Evolutionary conservation across 1,140 invertebrate species (phyloP), one percentile per base, ranked within the genome.

Genomic region (Andrena cerasifolii): DNA sequence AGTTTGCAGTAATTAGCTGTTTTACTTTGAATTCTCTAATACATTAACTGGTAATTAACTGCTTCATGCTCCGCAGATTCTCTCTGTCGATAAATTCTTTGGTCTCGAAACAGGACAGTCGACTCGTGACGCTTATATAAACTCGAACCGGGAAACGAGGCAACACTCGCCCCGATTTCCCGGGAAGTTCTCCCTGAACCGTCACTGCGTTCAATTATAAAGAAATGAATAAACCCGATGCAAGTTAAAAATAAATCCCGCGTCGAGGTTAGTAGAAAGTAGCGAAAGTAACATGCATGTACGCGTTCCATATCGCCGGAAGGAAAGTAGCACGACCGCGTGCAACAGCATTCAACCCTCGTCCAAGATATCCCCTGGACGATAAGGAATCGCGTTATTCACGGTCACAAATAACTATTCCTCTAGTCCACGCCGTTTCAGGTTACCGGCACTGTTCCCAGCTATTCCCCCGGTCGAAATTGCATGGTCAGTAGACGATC

Each of bases 1-100:
- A 58, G 73, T 58, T 76, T 33, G 51, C 63, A 68, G 63, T 68
- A 76, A 68, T 76, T 76, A 68, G 31, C 24, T 26, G 40, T 28
- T 36, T 49, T 47, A 21, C 40, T 47, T 68, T 76, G 53, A 47
- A 49, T 26, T 56, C 73, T 58, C 73, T 68, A 49, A 76, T 76
- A 68, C 63, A 68, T 68, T 76, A 68, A 49, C 53, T 54, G 31
- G 28, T 76, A 76, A 76, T 76, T 68, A 58, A 68, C 53, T 45
- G 73, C 49, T 76, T 67, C 49, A 58, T 51, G 63, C 36, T 58
- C 33, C 62, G 14, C 51, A 28, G 21, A 33, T n/a, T 56, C 26
- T n/a, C 31, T 47, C 14, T 59, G 31, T 26, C 31, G 26, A 58
- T 76, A 58, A 68, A 68, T 68, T 76, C 73, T 76, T 68, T 36